Evolutionary conservation across 2,797 vertebrate genomes (phyloP), one percentile per base, ranked within the genome.

Genomic region (Cryptoblepharus egeriae): DNA sequence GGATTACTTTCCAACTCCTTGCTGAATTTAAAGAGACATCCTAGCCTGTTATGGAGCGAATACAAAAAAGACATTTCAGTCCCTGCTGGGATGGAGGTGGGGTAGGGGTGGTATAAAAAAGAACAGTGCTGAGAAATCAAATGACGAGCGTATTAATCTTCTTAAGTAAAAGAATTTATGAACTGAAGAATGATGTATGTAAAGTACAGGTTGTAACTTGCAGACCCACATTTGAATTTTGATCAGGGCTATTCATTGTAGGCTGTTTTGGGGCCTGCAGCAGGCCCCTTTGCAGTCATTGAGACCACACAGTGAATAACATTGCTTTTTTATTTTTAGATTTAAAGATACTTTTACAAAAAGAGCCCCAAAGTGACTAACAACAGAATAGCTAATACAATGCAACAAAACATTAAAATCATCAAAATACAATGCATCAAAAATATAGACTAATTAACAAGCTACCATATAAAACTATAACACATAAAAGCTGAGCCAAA

Each of bases 121-220:
- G 89, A 91, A 71, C 86, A 87, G 77, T 84, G 86, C 93, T 88
- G 93, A 90, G 86, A 91, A 93, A 93, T 87, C 92, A 88, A 89
- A 84, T 86, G 73, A 93, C 91, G 88, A 86, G 15, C 79, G 91
- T 91, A 89, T 92, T 90, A 92, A 91, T 92, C 82, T 91, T 90
- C 75, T 60, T 73, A 91, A 89, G 91, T 88, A 87, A 77, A 90
- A 84, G 85, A 84, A 91, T 85, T 65, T 89, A 75, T 0, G 0
- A 92, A 86, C 52, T 90, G 90, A 85, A 87, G 88, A 83, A 78
- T 0, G 22, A 42, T 30, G 52, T 2, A 3, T 73, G 77, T 63
- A 74, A 32, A 85, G 86, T 63, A 70, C 81, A 76, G 70, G 81
- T 82, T 52, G 81, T 11, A 77, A 67, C 81, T 82, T 82, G 87